A percentile compares a stretch with the other conserved stretches of the same genome.
Conservation (phyloP, 2,113 vertebrate species). For the Psittacara wagleri region DNA sequence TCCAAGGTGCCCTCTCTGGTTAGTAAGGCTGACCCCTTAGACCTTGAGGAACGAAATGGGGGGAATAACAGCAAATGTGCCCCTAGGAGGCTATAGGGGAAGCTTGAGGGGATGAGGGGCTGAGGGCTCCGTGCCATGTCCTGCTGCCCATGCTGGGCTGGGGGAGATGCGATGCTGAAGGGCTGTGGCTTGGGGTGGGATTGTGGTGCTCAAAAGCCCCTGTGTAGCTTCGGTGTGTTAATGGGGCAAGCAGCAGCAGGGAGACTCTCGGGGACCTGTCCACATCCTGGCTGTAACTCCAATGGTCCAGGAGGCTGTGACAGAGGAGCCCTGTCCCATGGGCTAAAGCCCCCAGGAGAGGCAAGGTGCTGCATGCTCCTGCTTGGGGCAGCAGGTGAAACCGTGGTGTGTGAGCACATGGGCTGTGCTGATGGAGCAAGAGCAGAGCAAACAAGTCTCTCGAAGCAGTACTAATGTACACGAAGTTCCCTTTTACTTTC, state of each 20-base stretch:
- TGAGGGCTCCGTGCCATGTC: background rate
- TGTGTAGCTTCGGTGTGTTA: accelerated
- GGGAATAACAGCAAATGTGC: background rate
- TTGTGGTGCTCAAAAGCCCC: accelerated
- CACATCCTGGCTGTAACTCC: too few relatives aligned
- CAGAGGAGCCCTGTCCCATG: background rate
- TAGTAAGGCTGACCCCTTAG: accelerated
- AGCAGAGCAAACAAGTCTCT: background rate
- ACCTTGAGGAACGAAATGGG: background rate
- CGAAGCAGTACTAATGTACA: accelerated
- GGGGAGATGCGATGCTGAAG: background rate
- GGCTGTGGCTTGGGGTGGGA: background rate
- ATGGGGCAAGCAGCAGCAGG: background rate
- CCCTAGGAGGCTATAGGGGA: background rate
- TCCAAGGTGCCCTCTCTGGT: background rate
- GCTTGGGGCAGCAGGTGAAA: background rate
- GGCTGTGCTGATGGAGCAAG: background rate
- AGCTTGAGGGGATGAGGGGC: accelerated
- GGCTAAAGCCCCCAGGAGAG: background rate
- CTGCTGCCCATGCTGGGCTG: background rate
- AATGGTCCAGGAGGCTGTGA: background rate
- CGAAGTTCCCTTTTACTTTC: background rate
- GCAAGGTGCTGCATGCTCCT: background rate
- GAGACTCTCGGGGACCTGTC: background rate
- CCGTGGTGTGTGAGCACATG: accelerated